Base-by-base conservation (phyloP, 2,113 vertebrate genomes). In the Megaceryle torquata region DNA sequence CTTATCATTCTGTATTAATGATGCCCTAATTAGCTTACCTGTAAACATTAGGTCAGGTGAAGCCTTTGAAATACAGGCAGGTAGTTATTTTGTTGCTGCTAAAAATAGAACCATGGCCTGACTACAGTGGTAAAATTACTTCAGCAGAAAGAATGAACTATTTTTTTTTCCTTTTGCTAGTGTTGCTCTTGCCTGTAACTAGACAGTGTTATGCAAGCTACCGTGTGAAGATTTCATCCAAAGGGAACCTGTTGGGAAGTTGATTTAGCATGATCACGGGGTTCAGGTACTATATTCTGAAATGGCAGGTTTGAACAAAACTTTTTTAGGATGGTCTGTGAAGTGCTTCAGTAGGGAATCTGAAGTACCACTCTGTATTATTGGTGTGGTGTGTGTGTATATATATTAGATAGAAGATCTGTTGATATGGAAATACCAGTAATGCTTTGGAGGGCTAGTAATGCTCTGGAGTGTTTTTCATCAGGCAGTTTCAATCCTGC, bases 291-390 rank as follows among this genome's bases (percentile, higher is more conserved):
- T 61, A 35, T 39, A 5, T 17, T 43, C 63, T 17, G 78, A 56
- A 54, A 12, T 3, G 33, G 18, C 15, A 21, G 4, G 3, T 29
- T 25, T 11, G 60, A 50, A 1, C 17, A 37, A 50, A 28, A 16
- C 18, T 20, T 43, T 11, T 53, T 8, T n/a, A 19, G 10, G 4
- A 5, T 3, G 17, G n/a, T 18, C 63, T 18, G 28, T 41, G 33
- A 29, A 54, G 65, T 19, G 82, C 53, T 75, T 4, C 2, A 26
- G 9, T 29, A 26, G 78, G 57, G 28, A 26, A 28, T 28, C 26
- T 19, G 60, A 25, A 10, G 11, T 16, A 35, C n/a, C 16, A 2
- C n/a, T 67, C 53, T 33, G 1, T 18, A 0, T 2, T 14, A 3
- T 3, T 9, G 31, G 9, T 31, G 11, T 3, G 9, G 31, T 28